Percentiles rank a stretch among this genome's conserved stretches.
Evolutionary conservation across 23 tunicate species (phyloP).

Genomic region (Ascidia mentula): DNA sequence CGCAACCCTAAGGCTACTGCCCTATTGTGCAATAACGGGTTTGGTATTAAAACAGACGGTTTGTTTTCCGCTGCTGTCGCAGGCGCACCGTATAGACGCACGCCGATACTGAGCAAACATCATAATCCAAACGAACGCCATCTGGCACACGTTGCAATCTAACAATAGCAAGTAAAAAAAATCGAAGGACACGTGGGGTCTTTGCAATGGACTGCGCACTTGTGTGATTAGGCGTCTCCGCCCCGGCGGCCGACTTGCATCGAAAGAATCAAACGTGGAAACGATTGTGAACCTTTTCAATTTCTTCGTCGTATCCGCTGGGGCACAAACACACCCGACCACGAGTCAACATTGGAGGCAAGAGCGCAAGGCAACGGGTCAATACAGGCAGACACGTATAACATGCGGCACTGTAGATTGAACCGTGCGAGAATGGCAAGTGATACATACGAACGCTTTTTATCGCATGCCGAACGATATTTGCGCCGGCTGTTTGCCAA

Average conservation of each 20-base stretch:
- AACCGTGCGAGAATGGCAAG: neutral
- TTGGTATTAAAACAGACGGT: neutral
- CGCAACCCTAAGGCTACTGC: too few species aligned
- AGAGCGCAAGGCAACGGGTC: neutral
- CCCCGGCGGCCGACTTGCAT: neutral
- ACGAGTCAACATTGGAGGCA: neutral
- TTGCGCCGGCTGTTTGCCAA: neutral
- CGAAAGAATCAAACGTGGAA: neutral
- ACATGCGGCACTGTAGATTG: conserved; percentile 6
- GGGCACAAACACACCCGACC: neutral
- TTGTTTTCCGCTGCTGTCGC: conserved; percentile 4
- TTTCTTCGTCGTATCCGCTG: neutral
- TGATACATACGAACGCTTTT: conserved; percentile 7
- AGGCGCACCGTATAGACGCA: neutral
- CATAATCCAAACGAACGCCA: conserved; percentile 11
- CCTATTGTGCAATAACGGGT: neutral
- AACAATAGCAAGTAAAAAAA: neutral
- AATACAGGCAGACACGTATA: conserved; percentile 1
- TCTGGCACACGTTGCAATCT: conserved; percentile 9
- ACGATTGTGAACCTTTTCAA: neutral
- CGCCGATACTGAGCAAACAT: neutral
- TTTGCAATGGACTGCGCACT: neutral
- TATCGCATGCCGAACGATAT: conserved; percentile 8
- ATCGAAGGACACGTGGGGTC: conserved; percentile 1
- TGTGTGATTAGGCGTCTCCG: neutral